These are phyloP conservation scores for Paraescarpia echinospica DNA, from an alignment of 1,140 invertebrate genomes.

Conservation along the genomic window DNA sequence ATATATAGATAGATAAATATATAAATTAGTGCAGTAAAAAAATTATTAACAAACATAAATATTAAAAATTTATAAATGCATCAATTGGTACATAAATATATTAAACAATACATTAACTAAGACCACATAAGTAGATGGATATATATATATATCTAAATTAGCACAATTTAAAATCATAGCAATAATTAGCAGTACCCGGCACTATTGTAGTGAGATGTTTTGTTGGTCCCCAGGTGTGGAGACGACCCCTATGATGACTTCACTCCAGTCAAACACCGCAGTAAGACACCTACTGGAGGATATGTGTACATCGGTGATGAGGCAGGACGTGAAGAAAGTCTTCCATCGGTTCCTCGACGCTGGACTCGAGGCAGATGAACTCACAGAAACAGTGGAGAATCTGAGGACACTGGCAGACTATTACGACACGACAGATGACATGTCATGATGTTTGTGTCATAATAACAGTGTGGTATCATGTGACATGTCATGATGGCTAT, in stretches of 20 bases:
- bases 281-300: background rate
- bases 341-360: background rate
- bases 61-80: too few species aligned
- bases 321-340: background rate
- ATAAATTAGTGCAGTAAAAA: too few species aligned
- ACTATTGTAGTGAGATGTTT: too few species aligned
- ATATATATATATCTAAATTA: too few species aligned
- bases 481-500: background rate
- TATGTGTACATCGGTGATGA: background rate
- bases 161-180: too few species aligned
- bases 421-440: background rate
- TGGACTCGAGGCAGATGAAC: background rate
- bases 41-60: too few species aligned
- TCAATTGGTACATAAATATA: background rate
- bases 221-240: background rate
- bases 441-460: background rate
- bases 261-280: background rate
- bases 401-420: background rate
- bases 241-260: background rate
- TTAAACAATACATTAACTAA: background rate
- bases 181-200: too few species aligned
- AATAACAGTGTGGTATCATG: background rate
- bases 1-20: too few species aligned
- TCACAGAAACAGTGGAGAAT: background rate
- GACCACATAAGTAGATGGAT: too few species aligned